phyloP scores from a whole-genome alignment of 1,140 invertebrate genomes.

The Heliconius hermathena region DNA sequence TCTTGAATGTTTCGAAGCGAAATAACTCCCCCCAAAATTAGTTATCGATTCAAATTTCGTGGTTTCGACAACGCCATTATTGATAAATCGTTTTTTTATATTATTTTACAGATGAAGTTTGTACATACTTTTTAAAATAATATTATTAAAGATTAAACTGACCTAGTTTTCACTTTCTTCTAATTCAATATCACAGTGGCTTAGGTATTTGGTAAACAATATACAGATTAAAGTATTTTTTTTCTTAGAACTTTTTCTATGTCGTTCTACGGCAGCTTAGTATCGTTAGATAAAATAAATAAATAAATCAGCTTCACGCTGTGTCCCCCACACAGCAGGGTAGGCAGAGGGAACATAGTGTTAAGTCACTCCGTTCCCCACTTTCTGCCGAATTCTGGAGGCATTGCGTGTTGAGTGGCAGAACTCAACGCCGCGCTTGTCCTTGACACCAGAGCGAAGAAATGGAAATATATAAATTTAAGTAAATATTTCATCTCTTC shows the following conservation, averaged over 20 bases:
- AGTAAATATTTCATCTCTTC: no score
- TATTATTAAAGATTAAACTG: background rate
- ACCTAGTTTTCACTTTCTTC: slow-evolving; percentile 1
- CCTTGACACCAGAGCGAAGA: no score
- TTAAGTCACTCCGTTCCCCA: no score
- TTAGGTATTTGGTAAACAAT: background rate
- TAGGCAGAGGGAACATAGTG: no score
- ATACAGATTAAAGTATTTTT: background rate
- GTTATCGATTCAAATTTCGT: slow-evolving; percentile 12
- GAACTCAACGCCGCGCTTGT: no score
- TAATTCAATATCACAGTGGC: background rate
- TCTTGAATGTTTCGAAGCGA: background rate
- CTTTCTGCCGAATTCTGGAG: no score
- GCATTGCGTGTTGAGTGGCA: no score
- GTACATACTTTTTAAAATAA: background rate
- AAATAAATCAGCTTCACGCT: no score
- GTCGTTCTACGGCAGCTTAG: background rate
- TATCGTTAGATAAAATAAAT: background rate
- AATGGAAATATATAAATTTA: no score
- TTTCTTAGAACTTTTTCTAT: background rate
- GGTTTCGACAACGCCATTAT: slow-evolving; percentile 1
- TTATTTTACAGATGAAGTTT: background rate
- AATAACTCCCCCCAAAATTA: slow-evolving; percentile 1
- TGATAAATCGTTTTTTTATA: background rate
- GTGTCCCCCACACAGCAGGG: no score